Percentiles rank a stretch among this genome's conserved stretches.
phyloP scores from a whole-genome alignment of 1,140 invertebrate species.

The Drosophila burlai region DNA sequence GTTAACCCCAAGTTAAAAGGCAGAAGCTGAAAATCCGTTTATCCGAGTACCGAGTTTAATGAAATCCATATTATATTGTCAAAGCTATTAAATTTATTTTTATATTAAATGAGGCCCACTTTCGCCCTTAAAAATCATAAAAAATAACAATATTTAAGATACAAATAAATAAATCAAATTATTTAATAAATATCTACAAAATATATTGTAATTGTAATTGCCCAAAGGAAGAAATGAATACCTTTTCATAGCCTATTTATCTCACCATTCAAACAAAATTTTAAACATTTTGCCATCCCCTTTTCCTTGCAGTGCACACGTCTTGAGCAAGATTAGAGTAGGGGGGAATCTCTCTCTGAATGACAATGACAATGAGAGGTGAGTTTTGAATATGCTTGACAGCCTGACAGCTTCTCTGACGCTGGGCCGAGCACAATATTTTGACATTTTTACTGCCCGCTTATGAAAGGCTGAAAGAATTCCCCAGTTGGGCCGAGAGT shows the following conservation, averaged over 20 bases:
- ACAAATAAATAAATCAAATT: too few species aligned
- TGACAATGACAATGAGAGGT: conserved; percentile 60
- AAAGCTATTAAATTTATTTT: too few species aligned
- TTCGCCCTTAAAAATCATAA: too few species aligned
- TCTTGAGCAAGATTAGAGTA: conserved; percentile 15
- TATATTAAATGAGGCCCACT: too few species aligned
- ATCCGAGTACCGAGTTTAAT: too few species aligned
- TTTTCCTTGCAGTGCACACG: conserved; percentile 3
- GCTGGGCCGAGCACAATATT: conserved; percentile 65
- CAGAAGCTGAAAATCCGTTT: not conserved
- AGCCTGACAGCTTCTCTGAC: conserved; percentile 69
- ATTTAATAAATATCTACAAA: too few species aligned
- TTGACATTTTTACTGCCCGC: conserved; percentile 79
- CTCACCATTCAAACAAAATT: not conserved
- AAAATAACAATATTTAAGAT: too few species aligned
- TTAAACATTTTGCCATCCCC: not conserved
- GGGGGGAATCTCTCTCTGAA: conserved; percentile 31
- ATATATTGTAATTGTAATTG: too few species aligned
- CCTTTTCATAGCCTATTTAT: too few species aligned
- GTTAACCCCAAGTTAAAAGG: too few species aligned
- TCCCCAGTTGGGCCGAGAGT: conserved; percentile 44
- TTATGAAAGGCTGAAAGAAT: conserved; percentile 76
- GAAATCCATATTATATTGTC: too few species aligned
- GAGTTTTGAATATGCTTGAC: conserved; percentile 71
- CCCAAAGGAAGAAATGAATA: too few species aligned